These are phyloP conservation scores for Hemistola chrysoprasaria DNA, from an alignment of 2,888 invertebrate species.

Conservation along the genomic window DNA sequence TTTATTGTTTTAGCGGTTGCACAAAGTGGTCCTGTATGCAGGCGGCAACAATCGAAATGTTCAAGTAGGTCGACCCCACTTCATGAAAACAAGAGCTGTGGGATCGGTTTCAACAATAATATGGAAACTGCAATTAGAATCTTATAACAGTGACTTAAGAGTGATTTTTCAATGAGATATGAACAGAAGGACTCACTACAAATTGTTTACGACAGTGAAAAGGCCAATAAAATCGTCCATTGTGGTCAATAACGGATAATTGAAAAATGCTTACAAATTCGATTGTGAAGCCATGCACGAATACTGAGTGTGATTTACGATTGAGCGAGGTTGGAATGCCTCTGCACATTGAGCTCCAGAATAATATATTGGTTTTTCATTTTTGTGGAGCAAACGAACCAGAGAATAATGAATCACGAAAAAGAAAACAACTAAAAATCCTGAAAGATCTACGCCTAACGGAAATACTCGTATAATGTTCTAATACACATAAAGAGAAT, in stretches of 20 bases:
- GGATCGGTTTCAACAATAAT: conserved; percentile 39
- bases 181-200: conserved; percentile 44
- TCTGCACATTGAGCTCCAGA: conserved; percentile 41
- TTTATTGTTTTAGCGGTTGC: conserved; percentile 60
- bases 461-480: too few relatives aligned
- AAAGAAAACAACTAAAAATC: conserved; percentile 3
- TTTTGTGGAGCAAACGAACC: conserved; percentile 29
- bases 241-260: conserved; percentile 79
- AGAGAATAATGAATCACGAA: conserved; percentile 20
- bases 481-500: too few relatives aligned
- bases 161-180: conserved; percentile 35
- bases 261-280: conserved; percentile 77
- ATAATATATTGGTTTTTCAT: conserved; percentile 38
- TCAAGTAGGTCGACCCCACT: conserved; percentile 60
- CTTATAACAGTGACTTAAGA: conserved; percentile 36
- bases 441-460: background rate
- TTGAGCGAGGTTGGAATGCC: conserved; percentile 53
- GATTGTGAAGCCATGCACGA: conserved; percentile 68
- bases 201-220: conserved; percentile 69
- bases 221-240: conserved; percentile 68
- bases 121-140: conserved; percentile 3
- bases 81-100: conserved; percentile 46
- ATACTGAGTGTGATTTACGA: conserved; percentile 69
- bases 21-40: conserved; percentile 51
- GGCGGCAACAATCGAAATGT: conserved; percentile 58